These are phyloP conservation scores for Bombus ignitus DNA, from an alignment of 1,140 invertebrate genomes.

Conservation along the genomic window DNA sequence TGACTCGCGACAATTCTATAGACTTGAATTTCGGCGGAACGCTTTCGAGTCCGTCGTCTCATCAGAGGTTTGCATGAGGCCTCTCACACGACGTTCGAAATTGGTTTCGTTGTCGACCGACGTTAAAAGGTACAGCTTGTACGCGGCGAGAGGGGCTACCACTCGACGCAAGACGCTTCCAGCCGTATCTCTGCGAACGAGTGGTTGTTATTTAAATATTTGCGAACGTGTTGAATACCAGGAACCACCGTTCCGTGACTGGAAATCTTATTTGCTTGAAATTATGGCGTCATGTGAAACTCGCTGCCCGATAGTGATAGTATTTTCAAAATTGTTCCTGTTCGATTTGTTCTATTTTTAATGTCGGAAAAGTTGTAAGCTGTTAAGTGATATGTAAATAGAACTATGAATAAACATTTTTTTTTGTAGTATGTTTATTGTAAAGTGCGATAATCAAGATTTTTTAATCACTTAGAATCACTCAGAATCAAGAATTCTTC, in stretches of 20 bases:
- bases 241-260: background rate
- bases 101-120: conserved; percentile 28
- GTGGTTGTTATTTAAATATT: conserved; percentile 47
- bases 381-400: background rate
- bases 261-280: conserved; percentile 19
- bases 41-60: background rate
- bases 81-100: background rate
- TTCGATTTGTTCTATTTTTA: background rate
- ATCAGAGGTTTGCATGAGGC: background rate
- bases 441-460: background rate
- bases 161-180: background rate
- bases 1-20: background rate
- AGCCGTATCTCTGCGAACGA: background rate
- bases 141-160: no score
- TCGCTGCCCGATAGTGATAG: background rate
- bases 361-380: background rate
- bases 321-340: background rate
- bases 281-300: background rate
- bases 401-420: background rate
- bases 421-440: background rate
- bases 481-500: no score
- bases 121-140: conserved; percentile 30
- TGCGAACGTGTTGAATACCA: conserved; percentile 21
- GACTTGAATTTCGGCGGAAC: background rate
- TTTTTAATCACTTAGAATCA: background rate